phyloP scores from a whole-genome alignment of 2,113 vertebrate genomes.

The Eolophus roseicapilla region DNA sequence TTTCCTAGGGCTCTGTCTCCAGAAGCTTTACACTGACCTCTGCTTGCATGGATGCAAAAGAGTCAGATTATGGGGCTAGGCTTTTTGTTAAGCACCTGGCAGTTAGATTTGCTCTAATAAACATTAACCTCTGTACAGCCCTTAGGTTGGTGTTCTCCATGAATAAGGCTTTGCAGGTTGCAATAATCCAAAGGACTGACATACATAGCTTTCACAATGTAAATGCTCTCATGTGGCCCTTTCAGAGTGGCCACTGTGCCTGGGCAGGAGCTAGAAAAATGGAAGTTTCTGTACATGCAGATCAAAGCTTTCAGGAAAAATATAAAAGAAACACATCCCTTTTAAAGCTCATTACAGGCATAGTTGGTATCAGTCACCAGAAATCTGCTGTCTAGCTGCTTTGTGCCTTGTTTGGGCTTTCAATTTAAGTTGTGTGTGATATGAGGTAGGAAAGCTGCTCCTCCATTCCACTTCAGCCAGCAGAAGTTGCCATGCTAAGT shows the following conservation, averaged over 20 bases:
- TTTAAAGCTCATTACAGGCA: background rate
- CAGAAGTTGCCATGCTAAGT: background rate
- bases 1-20: background rate
- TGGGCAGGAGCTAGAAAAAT: background rate
- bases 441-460: background rate
- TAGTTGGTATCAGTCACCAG: background rate
- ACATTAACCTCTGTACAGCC: background rate
- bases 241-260: background rate
- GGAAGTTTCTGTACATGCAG: background rate
- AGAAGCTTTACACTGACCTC: background rate
- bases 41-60: background rate
- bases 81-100: background rate
- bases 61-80: background rate
- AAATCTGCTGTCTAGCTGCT: background rate
- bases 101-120: background rate
- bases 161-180: background rate
- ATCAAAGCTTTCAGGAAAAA: background rate
- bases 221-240: background rate
- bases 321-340: background rate
- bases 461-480: background rate
- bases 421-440: background rate
- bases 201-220: background rate
- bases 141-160: background rate
- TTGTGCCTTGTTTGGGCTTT: background rate
- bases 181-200: background rate